Conservation (phyloP, 2,113 vertebrate species). For the Antennarius striatus region DNA sequence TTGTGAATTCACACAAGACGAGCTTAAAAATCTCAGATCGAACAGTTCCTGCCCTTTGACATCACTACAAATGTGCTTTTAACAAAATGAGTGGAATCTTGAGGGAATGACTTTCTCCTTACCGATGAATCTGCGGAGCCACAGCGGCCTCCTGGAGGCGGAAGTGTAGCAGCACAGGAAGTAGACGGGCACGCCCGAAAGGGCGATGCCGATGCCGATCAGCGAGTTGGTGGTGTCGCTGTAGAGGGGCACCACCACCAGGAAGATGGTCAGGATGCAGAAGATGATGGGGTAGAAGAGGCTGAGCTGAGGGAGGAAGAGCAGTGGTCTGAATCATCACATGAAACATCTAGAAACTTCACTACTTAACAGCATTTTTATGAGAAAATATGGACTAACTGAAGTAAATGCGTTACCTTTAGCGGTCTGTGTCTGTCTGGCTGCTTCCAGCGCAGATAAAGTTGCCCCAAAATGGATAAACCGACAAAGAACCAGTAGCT, state of each 20-base stretch:
- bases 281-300: conserved; percentile 88
- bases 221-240: conserved; percentile 89
- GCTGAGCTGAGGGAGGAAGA: conserved; percentile 78
- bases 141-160: conserved; percentile 77
- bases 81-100: no score
- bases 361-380: no score
- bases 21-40: no score
- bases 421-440: conserved; percentile 84
- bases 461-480: conserved; percentile 89
- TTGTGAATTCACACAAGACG: no score
- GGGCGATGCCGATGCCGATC: conserved; percentile 88
- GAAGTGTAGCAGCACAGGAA: conserved; percentile 85
- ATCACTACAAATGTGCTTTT: no score
- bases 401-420: conserved; percentile 77
- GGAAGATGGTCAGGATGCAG: conserved; percentile 89
- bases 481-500: conserved; percentile 97
- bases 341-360: no score
- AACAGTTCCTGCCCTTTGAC: no score
- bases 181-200: conserved; percentile 89
- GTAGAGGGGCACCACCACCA: conserved; percentile 91
- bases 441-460: conserved; percentile 92
- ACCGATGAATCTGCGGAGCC: conserved; percentile 80
- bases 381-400: no score
- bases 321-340: no score
- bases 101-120: conserved; percentile 36